Base-by-base conservation (phyloP, 2,888 invertebrate species). In the Drosophila paracracens region DNA sequence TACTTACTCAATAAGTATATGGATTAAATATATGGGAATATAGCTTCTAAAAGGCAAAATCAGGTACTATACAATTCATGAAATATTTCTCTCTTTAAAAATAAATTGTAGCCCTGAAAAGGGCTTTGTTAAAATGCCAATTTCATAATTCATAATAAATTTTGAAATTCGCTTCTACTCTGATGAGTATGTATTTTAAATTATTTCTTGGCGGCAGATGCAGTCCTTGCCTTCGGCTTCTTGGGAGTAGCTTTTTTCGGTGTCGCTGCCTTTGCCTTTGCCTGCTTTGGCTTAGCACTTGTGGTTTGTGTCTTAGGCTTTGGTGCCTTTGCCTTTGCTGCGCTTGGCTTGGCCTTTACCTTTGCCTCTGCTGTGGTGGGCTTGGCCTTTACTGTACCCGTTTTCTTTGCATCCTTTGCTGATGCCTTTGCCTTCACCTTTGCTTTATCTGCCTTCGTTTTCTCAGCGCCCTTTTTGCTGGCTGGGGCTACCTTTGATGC, bases 371-470 rank as follows among this genome's bases (percentile, higher is more conserved):
- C 53, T 50, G 64, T 62, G 13, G 66, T 61, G n/a, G 78, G 43
- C 13, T 81, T 79, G 11, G 76, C 67, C 53, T 79, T 81, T 7
- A 77, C 60, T 13, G 53, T 68, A n/a, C 73, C 79, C 16, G 54
- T 58, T 62, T 82, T 79, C 57, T 80, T 73, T 1, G 61, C 74
- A 65, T 79, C 70, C 57, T 79, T 82, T 31, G 70, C 74, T 6
- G 11, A 2, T 13, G 43, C 21, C 6, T 43, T 21, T 2, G 2
- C 10, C 50, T 21, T 21, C 21, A 21, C 21, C 21, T 74, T 79
- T 43, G 70, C 69, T 40, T 79, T 74, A 7, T 75, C 67, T 5
- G 67, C 64, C 29, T 69, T 75, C 59, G 74, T 66, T 25, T 79
- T 75, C 38, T 76, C 80, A 18, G 53, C 69, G 11, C 59, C 70